Conservation (phyloP, 1,140 invertebrate genomes). For the Papilio helenus region DNA sequence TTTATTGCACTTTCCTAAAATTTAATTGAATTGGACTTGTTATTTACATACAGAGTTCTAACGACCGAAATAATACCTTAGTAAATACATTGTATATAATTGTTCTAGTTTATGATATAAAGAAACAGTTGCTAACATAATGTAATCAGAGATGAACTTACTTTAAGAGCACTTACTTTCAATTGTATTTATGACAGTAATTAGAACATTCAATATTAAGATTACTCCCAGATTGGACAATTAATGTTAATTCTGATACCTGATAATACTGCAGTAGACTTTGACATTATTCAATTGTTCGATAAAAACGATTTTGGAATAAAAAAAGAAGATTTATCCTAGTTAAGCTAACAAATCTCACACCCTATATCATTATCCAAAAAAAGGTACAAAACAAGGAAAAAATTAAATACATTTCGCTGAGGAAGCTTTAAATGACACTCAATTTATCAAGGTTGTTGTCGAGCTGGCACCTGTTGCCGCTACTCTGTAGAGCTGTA, state of each 20-base stretch:
- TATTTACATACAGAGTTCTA: not conserved
- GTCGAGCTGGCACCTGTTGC: constrained; percentile 1
- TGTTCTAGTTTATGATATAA: not conserved
- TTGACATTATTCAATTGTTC: too few species aligned
- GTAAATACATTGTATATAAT: not conserved
- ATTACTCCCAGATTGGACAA: too few species aligned
- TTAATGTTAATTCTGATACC: too few species aligned
- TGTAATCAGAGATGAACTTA: not conserved
- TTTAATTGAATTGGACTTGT: constrained; percentile 20
- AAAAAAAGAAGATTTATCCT: not conserved
- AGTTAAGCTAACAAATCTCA: not conserved
- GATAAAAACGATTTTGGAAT: too few species aligned
- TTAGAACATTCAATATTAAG: too few species aligned
- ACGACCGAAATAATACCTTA: not conserved
- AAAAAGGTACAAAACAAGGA: not conserved
- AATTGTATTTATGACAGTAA: too few species aligned
- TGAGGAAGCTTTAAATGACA: not conserved
- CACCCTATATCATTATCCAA: not conserved
- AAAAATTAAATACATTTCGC: not conserved
- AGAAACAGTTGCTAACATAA: not conserved
- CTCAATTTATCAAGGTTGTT: not conserved
- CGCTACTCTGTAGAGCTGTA: not conserved
- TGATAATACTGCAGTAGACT: too few species aligned
- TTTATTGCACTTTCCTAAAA: constrained; percentile 24
- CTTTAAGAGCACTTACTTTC: not conserved